Evolutionary conservation across 2,113 vertebrate species (phyloP), one percentile per base, ranked within the genome.

Genomic region (Eptatretus burgeri): DNA sequence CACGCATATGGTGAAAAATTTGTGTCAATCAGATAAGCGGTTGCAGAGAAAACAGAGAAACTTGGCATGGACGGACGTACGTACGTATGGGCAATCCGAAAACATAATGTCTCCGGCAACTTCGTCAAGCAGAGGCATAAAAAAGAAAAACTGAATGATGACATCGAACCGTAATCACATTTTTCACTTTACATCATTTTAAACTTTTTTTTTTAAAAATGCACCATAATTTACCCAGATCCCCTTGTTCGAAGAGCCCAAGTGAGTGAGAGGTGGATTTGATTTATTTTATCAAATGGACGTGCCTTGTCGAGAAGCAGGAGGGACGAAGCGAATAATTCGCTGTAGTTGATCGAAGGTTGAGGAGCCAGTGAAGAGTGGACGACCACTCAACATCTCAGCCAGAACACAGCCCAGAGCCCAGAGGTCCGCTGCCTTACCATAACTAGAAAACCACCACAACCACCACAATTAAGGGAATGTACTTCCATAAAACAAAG

Each of bases 361-460:
- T 19, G 91, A 98, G 0, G 82, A 82, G 52, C 84, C 84, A 0
- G 82, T 84, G 67, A 93, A 94, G 62, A 91, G 72, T 1, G 86
- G 79, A 65, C 74, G 78, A 14, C 89, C 85, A 5, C 82, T 74
- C 3, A 94, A 75, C 81, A 93, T 80, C 73, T 94, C 89, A 8
- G 78, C 86, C 13, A 93, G 72, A 70, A 93, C 83, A 64, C 87
- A 93, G 63, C 85, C 85, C 14, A 95, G 72, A 65, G 83, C 91
- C 89, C 87, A 91, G 81, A 89, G 84, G 71, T 94, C 87, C 53
- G 91, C 81, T 17, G 82, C 83, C 51, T 81, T 84, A 12, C 81
- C 86, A 70, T 94, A 93, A 70, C 86, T 93, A 60, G 9, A n/a
- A 19, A 10, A 19, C n/a, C 56, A 60, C n/a, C 56, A 60, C 10